phyloP scores from a whole-genome alignment of 2,113 vertebrate genomes.

The Vicugna pacos region DNA sequence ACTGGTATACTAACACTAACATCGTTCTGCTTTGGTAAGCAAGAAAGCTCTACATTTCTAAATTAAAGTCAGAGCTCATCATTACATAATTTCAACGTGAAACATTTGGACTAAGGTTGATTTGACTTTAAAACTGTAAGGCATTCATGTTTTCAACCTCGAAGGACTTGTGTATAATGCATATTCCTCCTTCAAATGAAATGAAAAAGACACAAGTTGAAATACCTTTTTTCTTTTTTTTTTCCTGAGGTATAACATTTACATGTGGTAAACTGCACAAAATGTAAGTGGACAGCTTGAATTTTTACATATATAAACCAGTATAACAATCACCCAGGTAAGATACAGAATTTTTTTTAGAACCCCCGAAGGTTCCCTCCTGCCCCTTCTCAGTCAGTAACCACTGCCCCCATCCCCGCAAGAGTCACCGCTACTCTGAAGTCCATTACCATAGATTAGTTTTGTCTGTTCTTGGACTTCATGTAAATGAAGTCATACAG shows the following conservation, averaged over 20 bases:
- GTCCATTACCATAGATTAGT: background rate
- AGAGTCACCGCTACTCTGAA: background rate
- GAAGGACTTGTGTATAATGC: background rate
- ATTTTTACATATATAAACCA: background rate
- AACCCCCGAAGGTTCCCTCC: background rate
- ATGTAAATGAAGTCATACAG: background rate
- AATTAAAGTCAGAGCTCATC: slow-evolving; percentile 27
- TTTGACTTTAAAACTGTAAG: slow-evolving; percentile 36
- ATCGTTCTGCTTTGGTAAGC: slow-evolving; percentile 1
- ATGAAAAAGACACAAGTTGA: slow-evolving; percentile 7
- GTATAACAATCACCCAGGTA: background rate
- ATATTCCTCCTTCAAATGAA: slow-evolving; percentile 15
- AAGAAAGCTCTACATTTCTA: slow-evolving; percentile 42
- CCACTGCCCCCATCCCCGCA: background rate
- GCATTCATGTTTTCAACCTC: slow-evolving; percentile 35
- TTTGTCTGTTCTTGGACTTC: background rate
- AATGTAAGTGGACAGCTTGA: background rate
- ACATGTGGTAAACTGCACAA: slow-evolving; percentile 5
- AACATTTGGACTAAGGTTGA: slow-evolving; percentile 37
- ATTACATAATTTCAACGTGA: slow-evolving; percentile 41
- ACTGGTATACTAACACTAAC: background rate
- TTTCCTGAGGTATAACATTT: background rate
- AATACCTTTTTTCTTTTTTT: background rate
- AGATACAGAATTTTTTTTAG: background rate
- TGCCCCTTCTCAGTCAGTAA: background rate